phyloP scores from a whole-genome alignment of 2,888 invertebrate species.

The Alcis repandata region DNA sequence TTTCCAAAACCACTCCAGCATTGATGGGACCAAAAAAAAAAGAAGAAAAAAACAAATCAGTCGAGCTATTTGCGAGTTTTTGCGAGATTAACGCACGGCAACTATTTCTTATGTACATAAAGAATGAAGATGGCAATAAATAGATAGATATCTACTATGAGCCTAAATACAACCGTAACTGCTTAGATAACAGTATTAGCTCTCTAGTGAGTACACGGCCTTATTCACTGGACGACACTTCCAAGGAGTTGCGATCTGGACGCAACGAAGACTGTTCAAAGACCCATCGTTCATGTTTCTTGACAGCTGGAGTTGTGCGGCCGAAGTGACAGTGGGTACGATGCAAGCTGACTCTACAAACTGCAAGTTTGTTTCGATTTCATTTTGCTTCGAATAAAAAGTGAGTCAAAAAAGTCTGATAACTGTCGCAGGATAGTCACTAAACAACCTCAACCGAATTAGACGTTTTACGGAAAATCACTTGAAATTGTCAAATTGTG shows the following conservation, averaged over 20 bases:
- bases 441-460: too few species aligned
- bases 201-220: not conserved
- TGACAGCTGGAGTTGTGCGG: conserved; percentile 70
- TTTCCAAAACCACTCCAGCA: too few species aligned
- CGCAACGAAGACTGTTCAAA: conserved; percentile 60
- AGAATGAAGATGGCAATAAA: too few species aligned
- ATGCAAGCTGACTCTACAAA: conserved; percentile 21
- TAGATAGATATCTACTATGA: too few species aligned
- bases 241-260: conserved; percentile 42
- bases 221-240: conserved; percentile 62
- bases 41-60: too few species aligned
- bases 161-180: not conserved
- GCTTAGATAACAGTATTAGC: not conserved
- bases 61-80: too few species aligned
- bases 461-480: too few species aligned
- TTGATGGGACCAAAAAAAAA: too few species aligned
- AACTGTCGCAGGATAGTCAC: too few species aligned
- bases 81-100: too few species aligned
- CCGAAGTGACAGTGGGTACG: conserved; percentile 46
- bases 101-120: too few species aligned
- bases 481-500: too few species aligned
- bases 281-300: conserved; percentile 70
- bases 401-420: not conserved
- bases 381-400: not conserved
- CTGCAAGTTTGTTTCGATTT: conserved; percentile 6